Percentiles rank a stretch among this genome's conserved stretches.
phyloP scores from a whole-genome alignment of 2,113 vertebrate genomes.

The Ginglymostoma cirratum region DNA sequence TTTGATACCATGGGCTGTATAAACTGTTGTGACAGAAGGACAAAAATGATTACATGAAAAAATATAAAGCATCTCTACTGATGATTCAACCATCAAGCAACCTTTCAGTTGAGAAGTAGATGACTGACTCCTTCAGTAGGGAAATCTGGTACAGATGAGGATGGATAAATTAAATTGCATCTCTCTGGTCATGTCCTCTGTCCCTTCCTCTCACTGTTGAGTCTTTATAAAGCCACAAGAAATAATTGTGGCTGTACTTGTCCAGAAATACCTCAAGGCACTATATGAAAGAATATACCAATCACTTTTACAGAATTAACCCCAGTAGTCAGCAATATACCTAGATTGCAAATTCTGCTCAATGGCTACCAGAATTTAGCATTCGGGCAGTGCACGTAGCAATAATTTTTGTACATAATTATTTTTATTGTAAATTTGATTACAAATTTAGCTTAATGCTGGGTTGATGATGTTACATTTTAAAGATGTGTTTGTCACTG shows the following conservation, averaged over 20 bases:
- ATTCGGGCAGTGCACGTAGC: neutral
- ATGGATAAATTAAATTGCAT: neutral
- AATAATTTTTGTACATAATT: neutral
- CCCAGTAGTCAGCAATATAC: neutral
- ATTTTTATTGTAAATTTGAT: neutral
- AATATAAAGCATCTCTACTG: neutral
- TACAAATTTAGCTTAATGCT: neutral
- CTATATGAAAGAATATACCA: slow-evolving; percentile 9
- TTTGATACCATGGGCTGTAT: neutral
- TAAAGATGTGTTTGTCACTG: neutral
- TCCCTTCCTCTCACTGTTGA: neutral
- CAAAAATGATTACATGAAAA: neutral
- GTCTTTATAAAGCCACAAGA: neutral
- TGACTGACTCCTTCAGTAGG: neutral
- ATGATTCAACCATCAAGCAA: neutral
- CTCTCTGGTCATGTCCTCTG: neutral
- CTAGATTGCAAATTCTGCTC: neutral
- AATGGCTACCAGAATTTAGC: neutral
- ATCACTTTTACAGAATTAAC: slow-evolving; percentile 14
- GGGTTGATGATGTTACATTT: neutral
- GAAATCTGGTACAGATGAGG: neutral
- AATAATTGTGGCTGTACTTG: neutral
- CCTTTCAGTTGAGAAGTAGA: neutral
- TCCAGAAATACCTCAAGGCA: neutral
- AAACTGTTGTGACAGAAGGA: neutral